Conservation (phyloP, 2,113 vertebrate genomes). For the Corythornis madagascariensis region DNA sequence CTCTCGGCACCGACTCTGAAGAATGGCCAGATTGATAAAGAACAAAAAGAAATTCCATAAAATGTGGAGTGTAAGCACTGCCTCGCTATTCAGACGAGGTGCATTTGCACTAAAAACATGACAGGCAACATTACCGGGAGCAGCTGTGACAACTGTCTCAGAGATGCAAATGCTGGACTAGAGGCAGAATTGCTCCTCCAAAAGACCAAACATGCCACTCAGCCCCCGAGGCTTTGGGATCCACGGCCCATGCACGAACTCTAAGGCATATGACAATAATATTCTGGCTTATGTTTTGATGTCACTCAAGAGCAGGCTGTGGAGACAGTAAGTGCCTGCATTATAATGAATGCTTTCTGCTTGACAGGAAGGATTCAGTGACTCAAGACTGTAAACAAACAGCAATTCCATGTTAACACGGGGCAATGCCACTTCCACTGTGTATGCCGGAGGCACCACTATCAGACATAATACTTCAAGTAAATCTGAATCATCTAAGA, state of each 20-base stretch:
- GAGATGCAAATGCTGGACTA: conserved; percentile 32
- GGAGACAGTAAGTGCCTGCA: conserved; percentile 17
- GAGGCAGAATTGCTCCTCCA: conserved; percentile 40
- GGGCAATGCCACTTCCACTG: conserved; percentile 21
- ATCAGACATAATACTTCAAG: conserved; percentile 14
- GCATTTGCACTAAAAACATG: conserved; percentile 1
- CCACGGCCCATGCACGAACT: conserved; percentile 25
- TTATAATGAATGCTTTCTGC: conserved; percentile 33
- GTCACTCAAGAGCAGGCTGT: conserved; percentile 20
- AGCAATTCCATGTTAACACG: conserved; percentile 41
- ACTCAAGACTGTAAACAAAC: conserved; percentile 54
- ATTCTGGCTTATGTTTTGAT: conserved; percentile 12
- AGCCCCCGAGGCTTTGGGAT: neutral
- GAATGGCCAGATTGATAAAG: neutral
- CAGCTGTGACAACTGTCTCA: conserved; percentile 47
- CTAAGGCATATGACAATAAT: conserved; percentile 45
- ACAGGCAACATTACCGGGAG: neutral
- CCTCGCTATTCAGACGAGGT: neutral
- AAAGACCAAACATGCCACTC: conserved; percentile 45
- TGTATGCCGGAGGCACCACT: conserved; percentile 33
- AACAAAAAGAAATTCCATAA: conserved; percentile 15
- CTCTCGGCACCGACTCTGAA: neutral
- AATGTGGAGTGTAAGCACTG: neutral
- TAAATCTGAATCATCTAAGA: neutral
- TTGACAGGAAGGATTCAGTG: conserved; percentile 47